Evolutionary conservation across 2,113 vertebrate genomes (phyloP).

Genomic region (Pionites leucogaster): DNA sequence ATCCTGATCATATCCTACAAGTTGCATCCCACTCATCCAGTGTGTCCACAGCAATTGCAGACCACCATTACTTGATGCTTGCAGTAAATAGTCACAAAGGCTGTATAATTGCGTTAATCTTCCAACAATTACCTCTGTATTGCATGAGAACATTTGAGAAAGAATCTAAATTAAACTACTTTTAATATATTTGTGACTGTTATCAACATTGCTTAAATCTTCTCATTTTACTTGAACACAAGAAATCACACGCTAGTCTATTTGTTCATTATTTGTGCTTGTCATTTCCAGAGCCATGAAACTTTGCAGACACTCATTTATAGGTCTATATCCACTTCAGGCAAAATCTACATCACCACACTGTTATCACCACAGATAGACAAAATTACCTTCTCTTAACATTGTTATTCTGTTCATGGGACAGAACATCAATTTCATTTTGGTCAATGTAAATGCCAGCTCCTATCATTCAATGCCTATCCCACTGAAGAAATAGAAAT

Average conservation of each 20-base stretch:
- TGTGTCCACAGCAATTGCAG: background rate
- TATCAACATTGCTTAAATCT: background rate
- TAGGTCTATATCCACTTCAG: background rate
- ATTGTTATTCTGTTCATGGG: background rate
- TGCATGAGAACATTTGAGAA: background rate
- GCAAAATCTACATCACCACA: background rate
- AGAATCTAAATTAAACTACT: background rate
- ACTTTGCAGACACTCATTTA: background rate
- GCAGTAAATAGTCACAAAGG: background rate
- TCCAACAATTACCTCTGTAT: background rate
- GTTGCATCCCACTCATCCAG: background rate
- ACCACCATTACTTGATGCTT: background rate
- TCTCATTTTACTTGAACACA: background rate
- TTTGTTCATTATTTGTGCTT: background rate
- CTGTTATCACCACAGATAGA: background rate
- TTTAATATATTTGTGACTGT: background rate
- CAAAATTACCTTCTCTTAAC: background rate
- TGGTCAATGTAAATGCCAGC: background rate
- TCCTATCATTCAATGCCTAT: background rate
- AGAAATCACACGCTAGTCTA: background rate
- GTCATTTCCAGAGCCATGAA: background rate
- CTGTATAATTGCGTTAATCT: background rate
- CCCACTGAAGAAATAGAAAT: background rate
- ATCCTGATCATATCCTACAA: background rate
- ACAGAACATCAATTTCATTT: background rate